Percentiles rank a stretch among this genome's conserved stretches.
Conservation (phyloP, 2,113 vertebrate genomes). For the Gila orcuttii region DNA sequence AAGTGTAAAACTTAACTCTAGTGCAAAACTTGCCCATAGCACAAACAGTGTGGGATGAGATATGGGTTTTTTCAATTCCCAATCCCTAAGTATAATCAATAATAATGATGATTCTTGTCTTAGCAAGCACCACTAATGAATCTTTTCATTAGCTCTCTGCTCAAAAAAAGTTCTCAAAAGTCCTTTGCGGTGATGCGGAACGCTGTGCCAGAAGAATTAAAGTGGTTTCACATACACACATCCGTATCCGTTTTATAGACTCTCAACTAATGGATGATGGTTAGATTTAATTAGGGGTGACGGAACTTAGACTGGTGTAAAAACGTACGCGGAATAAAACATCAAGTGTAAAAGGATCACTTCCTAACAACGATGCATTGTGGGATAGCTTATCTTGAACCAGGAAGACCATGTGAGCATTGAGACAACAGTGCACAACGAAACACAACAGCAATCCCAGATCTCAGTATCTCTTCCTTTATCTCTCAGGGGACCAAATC, state of each 20-base stretch:
- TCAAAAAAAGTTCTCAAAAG: constrained; percentile 20
- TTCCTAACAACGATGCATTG: background rate
- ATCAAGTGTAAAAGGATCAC: constrained; percentile 16
- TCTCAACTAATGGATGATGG: constrained; percentile 37
- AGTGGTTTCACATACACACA: constrained; percentile 49
- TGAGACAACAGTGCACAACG: no score
- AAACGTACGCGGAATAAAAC: background rate
- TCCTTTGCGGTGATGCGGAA: constrained; percentile 20
- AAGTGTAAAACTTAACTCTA: background rate
- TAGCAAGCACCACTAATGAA: constrained; percentile 16
- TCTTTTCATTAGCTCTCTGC: constrained; percentile 10
- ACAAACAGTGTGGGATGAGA: background rate
- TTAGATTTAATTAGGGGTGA: constrained; percentile 43
- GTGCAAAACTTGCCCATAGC: background rate
- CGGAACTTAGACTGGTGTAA: constrained; percentile 21
- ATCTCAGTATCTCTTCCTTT: background rate
- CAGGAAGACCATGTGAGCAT: no score
- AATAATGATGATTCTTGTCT: background rate
- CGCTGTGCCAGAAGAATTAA: constrained; percentile 2
- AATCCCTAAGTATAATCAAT: background rate
- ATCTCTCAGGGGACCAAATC: background rate
- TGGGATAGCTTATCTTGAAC: background rate
- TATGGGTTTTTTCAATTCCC: background rate
- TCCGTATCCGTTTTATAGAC: constrained; percentile 25
- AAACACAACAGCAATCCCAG: background rate